Conservation (phyloP, 2,797 vertebrate genomes). For the Pampus argenteus region DNA sequence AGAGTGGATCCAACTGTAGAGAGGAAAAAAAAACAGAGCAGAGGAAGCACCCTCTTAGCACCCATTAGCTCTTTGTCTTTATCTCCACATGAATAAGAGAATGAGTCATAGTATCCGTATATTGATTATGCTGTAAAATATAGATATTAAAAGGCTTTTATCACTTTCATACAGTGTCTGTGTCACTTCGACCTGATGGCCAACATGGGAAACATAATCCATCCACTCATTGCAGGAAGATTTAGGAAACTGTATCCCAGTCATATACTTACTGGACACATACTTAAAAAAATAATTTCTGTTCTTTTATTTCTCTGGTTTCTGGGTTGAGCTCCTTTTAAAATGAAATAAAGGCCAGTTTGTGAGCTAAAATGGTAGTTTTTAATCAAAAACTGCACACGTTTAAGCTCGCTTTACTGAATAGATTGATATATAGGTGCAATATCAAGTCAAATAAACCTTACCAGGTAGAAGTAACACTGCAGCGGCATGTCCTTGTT, state of each 20-base stretch:
- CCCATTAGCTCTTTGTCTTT: constrained; percentile 34
- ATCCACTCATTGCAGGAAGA: neutral
- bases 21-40: neutral
- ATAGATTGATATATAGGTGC: too few relatives aligned
- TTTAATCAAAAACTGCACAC: too few relatives aligned
- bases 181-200: neutral
- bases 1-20: constrained; percentile 90
- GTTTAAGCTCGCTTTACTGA: too few relatives aligned
- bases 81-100: constrained; percentile 15
- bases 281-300: constrained; percentile 22
- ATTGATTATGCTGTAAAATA: constrained; percentile 53
- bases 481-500: constrained; percentile 94
- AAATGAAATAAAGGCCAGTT: neutral
- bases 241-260: constrained; percentile 3
- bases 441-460: neutral
- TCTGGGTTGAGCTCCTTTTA: neutral
- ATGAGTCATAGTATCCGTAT: constrained; percentile 21
- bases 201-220: constrained; percentile 25
- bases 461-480: constrained; percentile 96
- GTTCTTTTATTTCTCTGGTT: neutral
- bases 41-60: constrained; percentile 15
- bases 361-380: too few relatives aligned
- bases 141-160: constrained; percentile 22
- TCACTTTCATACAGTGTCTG: constrained; percentile 10
- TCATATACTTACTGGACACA: neutral